Percentiles rank a stretch among this genome's conserved stretches.
phyloP scores from a whole-genome alignment of 2,888 invertebrate genomes.

The Aelia acuminata region DNA sequence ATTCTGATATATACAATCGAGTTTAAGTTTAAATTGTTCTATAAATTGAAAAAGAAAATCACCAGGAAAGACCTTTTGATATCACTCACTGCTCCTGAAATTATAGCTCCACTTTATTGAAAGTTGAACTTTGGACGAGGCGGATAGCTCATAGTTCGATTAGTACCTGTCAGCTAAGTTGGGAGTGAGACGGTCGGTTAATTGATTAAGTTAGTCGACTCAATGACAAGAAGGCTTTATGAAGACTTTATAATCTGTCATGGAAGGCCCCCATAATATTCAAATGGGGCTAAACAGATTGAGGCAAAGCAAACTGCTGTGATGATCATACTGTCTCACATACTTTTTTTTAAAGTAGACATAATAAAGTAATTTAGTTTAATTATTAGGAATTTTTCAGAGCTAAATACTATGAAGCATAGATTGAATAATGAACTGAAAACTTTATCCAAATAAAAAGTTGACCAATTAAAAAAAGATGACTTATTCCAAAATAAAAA shows the following conservation, averaged over 20 bases:
- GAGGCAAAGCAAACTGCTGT: background rate
- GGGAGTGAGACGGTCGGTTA: background rate
- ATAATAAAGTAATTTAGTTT: no score
- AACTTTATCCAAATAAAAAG: no score
- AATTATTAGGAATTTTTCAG: no score
- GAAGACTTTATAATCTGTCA: background rate
- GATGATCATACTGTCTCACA: no score
- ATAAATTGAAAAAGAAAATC: background rate
- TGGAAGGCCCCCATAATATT: background rate
- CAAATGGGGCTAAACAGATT: background rate
- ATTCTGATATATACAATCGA: no score
- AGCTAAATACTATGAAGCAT: no score
- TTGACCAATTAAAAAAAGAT: no score
- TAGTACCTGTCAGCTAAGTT: slow-evolving; percentile 23
- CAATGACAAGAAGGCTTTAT: background rate
- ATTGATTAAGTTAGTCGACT: slow-evolving; percentile 21
- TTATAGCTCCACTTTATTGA: background rate
- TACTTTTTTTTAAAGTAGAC: no score
- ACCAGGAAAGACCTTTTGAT: background rate
- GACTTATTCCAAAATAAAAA: no score
- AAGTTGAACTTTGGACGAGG: background rate
- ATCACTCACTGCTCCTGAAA: background rate
- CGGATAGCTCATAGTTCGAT: slow-evolving; percentile 24
- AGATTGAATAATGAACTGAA: no score
- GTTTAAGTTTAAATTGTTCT: no score